Base-by-base conservation (phyloP, 2,797 vertebrate species). In the Sebastes vulpes region DNA sequence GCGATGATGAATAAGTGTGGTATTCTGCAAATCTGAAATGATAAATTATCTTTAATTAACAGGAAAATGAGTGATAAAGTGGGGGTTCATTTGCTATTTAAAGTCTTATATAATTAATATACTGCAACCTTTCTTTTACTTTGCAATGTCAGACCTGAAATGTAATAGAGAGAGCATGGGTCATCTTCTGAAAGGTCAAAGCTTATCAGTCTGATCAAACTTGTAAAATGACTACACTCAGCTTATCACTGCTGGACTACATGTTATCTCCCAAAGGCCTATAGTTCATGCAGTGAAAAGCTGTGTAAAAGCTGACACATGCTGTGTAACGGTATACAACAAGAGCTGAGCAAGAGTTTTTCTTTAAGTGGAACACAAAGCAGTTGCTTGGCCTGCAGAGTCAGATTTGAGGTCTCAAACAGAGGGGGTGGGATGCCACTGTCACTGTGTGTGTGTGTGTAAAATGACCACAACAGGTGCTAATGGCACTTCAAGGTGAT, bases 381-480 rank as follows among this genome's bases (percentile, higher is more conserved):
- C 81, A 86, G 80, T 93, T 83, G 90, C 83, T 85, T 86, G 77
- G 76, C 81, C 66, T 6, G 79, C 68, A 70, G 85, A 82, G 42
- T n/a, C 82, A 68, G 63, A 79, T 82, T 77, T 70, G 3, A 57
- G 73, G 77, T 59, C 76, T 77, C 54, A 21, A 78, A 85, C 76
- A 56, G 77, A 68, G 63, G 53, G 53, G 79, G 54, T 0, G 48
- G 81, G 71, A 71, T 38, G 79, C 50, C 86, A 25, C 81, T 83
- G 89, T 86, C 84, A 56, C 84, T 28, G 26, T 28, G 26, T 28
- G 26, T 28, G 26, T 68, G 3, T 81, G 81, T 64, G 71, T 75
- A 46, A 92, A 93, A 91, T 88, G 84, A 90, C 86, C 81, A 50
- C 79, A 53, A 91, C 92, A 94, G 94, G 88, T 94, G 92, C 89